A percentile compares a stretch with the other conserved stretches of the same genome.
These are phyloP conservation scores for Simalia tracyae DNA, from an alignment of 2,797 vertebrate genomes.

Conservation along the genomic window DNA sequence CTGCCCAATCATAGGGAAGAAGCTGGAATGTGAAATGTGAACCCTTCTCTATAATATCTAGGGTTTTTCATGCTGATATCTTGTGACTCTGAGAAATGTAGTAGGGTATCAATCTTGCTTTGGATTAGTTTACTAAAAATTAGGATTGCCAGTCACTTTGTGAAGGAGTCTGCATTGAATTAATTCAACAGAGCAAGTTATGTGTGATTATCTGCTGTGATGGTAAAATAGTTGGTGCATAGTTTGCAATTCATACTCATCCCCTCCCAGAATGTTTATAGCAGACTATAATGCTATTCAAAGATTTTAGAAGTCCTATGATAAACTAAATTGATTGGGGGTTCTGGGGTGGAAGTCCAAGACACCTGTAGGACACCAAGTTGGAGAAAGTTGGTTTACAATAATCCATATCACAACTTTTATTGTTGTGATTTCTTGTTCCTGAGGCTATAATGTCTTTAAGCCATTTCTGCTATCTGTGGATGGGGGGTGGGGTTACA, in stretches of 20 bases:
- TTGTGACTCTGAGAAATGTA: background rate
- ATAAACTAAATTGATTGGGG: background rate
- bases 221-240: background rate
- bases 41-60: background rate
- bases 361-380: background rate
- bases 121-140: background rate
- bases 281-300: background rate
- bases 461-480: conserved; percentile 9
- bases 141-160: background rate
- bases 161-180: background rate
- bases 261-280: background rate
- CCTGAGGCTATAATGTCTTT: background rate
- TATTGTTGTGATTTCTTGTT: background rate
- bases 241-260: background rate
- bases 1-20: background rate
- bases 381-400: background rate
- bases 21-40: background rate
- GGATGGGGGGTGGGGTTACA: background rate
- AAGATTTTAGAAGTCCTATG: background rate
- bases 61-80: background rate
- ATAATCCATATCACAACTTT: background rate
- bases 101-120: background rate
- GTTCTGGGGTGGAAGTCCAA: background rate
- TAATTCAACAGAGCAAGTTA: background rate
- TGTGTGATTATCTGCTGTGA: background rate